Conservation (phyloP, 2,113 vertebrate genomes). For the Chionodraco myersi region DNA sequence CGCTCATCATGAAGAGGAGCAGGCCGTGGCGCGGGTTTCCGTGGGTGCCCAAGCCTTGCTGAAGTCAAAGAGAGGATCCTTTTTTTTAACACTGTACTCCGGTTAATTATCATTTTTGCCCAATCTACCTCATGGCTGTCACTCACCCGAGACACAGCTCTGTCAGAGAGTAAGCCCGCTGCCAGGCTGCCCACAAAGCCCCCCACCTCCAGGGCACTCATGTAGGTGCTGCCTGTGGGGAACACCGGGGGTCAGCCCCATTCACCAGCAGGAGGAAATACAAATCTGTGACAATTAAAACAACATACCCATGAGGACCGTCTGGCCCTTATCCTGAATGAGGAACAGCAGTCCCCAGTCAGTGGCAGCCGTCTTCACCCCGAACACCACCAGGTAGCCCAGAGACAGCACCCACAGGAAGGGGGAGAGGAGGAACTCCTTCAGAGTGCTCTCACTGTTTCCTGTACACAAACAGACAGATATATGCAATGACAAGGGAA, state of each 20-base stretch:
- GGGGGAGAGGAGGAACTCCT: slow-evolving; percentile 92
- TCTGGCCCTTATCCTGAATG: slow-evolving; percentile 97
- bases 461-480: slow-evolving; percentile 46
- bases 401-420: slow-evolving; percentile 97
- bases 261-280: background rate
- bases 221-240: slow-evolving; percentile 92
- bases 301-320: slow-evolving; percentile 89
- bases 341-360: slow-evolving; percentile 99
- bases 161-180: slow-evolving; percentile 94
- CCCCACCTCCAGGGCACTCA: slow-evolving; percentile 96
- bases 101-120: background rate
- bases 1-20: slow-evolving; percentile 94
- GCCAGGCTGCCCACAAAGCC: slow-evolving; percentile 93
- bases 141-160: slow-evolving; percentile 93
- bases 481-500: background rate
- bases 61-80: slow-evolving; percentile 17
- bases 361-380: slow-evolving; percentile 95
- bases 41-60: slow-evolving; percentile 86
- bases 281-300: background rate
- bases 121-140: fast-evolving
- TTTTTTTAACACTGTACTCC: background rate
- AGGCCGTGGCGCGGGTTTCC: slow-evolving; percentile 93
- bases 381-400: slow-evolving; percentile 95
- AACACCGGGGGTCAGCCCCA: slow-evolving; percentile 16
- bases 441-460: slow-evolving; percentile 86